A percentile compares a stretch with the other conserved stretches of the same genome.
phyloP scores from a whole-genome alignment of 2,888 invertebrate species.

The Eilema depressum region DNA sequence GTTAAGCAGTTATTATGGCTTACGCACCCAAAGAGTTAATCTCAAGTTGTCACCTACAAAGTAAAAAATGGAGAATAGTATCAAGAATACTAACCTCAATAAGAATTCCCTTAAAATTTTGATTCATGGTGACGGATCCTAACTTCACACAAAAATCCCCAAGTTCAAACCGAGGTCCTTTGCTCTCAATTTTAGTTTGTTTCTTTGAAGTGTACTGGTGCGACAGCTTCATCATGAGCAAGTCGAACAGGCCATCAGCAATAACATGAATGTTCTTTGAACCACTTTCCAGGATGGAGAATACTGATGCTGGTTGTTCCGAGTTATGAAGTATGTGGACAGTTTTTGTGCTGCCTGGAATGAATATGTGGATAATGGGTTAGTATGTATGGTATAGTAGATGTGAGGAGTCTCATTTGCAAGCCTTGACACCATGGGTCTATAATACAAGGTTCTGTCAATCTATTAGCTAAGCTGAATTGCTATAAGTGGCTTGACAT shows the following conservation, averaged over 20 bases:
- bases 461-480: too few species aligned
- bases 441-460: not conserved
- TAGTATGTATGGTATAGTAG: not conserved
- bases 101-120: slow-evolving; percentile 96
- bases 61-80: too few species aligned
- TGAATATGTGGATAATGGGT: not conserved
- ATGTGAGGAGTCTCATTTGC: too few species aligned
- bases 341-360: slow-evolving; percentile 91
- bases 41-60: too few species aligned
- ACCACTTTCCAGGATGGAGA: slow-evolving; percentile 95
- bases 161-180: slow-evolving; percentile 94
- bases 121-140: slow-evolving; percentile 96
- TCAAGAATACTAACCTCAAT: slow-evolving; percentile 90
- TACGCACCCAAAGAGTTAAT: too few species aligned
- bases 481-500: too few species aligned
- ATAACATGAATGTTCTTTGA: slow-evolving; percentile 95
- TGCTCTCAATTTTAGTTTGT: slow-evolving; percentile 95
- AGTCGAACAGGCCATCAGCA: slow-evolving; percentile 96
- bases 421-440: too few species aligned
- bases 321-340: slow-evolving; percentile 98
- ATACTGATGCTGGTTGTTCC: slow-evolving; percentile 97
- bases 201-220: slow-evolving; percentile 96
- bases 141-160: slow-evolving; percentile 98
- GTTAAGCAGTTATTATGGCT: too few species aligned
- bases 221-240: slow-evolving; percentile 95